Conservation (phyloP, 2,888 invertebrate genomes). For the Caenorhabditis sp. region DNA sequence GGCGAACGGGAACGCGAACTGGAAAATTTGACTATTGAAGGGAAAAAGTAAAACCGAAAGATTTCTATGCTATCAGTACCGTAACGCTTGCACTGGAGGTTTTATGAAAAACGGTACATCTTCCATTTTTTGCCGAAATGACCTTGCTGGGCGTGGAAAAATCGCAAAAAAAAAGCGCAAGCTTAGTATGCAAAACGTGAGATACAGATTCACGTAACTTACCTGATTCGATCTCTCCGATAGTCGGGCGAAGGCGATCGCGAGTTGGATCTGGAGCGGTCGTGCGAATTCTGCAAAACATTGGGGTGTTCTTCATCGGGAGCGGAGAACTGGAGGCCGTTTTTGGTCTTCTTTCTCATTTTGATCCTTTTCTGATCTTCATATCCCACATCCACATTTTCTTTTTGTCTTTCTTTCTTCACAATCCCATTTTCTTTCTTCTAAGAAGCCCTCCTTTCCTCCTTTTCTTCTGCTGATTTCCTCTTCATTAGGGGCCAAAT, state of each 20-base stretch:
- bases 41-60: too few species aligned
- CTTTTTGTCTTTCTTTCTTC: background rate
- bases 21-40: slow-evolving; percentile 3
- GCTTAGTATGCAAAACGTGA: too few species aligned
- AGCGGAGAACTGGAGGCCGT: background rate
- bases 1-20: slow-evolving; percentile 57
- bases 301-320: background rate
- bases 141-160: too few species aligned
- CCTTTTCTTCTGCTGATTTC: slow-evolving; percentile 7
- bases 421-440: background rate
- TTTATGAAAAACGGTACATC: too few species aligned
- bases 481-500: too few species aligned
- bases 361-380: too few species aligned
- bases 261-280: slow-evolving; percentile 23
- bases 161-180: background rate
- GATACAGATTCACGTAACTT: too few species aligned
- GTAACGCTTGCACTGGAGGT: too few species aligned
- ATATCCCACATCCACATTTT: background rate
- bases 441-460: slow-evolving; percentile 1
- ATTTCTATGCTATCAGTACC: too few species aligned
- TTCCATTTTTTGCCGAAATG: too few species aligned
- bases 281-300: slow-evolving; percentile 42
- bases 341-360: background rate
- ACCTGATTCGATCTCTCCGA: slow-evolving; percentile 24
- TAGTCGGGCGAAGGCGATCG: slow-evolving; percentile 31